Base-by-base conservation (phyloP, 2,888 invertebrate species). In the Periphyllus acericola region DNA sequence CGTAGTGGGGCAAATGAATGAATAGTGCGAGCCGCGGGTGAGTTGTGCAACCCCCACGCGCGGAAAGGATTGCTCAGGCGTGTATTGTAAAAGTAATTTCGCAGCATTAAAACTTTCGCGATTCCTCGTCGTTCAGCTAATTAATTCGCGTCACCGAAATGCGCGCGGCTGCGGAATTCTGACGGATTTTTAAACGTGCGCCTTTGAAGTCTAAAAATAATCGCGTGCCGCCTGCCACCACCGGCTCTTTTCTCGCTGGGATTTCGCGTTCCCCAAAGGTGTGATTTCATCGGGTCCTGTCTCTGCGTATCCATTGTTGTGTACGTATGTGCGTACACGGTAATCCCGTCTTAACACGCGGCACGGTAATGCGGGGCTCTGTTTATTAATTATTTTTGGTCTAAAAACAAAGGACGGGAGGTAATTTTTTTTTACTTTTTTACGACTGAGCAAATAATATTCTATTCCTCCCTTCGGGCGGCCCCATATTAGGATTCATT, bases 191-290 rank as follows among this genome's bases (percentile, higher is more conserved):
- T 55, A 55, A 60, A 29, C 34, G 32, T n/a, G 40, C 36, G 55
- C 78, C 76, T 85, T 85, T 85, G 84, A 85, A 78, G 84, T 85
- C 68, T n/a, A 78, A 68, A 78, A 85, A 78, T 78, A 85, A 85
- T 78, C 34, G 34, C 68, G 29, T 60, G 66, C 34, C 32, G 46
- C 46, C 9, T 1, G 1, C 46, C 46, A 11, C 14, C 11, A 46
- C 11, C n/a, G 3, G 14, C 36, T 71, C 9, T n/a, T 55, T 55
- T 55, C 19, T 19, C 72, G 8, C 25, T 32, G 46, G 8, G 11
- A 14, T 32, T 21, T 19, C n/a, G 36, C 34, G 32, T 52, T n/a
- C 9, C 17, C n/a, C 25, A 9, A 32, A 52, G 71, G 32, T 29
- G 46, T 25, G 29, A 72, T 71, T 80, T 80, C 76, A 74, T 74